Evolutionary conservation across 2,113 vertebrate species (phyloP).

Genomic region (Cettia cetti): DNA sequence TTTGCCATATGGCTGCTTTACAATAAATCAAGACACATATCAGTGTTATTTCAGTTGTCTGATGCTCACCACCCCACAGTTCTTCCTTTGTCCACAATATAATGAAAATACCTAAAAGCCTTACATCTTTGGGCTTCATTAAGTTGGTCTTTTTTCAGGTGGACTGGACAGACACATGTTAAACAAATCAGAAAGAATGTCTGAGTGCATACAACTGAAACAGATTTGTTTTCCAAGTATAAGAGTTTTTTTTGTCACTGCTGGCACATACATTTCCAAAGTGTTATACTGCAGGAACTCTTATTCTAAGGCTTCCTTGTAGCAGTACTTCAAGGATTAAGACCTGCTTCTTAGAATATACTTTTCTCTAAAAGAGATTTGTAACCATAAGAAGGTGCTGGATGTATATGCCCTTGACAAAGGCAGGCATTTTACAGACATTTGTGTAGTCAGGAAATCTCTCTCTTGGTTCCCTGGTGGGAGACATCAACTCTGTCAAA

Average conservation of each 20-base stretch:
- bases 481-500: neutral
- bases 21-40: neutral
- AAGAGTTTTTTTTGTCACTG: neutral
- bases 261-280: neutral
- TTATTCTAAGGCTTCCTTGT: neutral
- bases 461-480: neutral
- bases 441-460: neutral
- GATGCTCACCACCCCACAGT: neutral
- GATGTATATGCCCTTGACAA: neutral
- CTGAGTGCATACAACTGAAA: neutral
- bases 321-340: neutral
- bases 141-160: neutral
- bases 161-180: neutral
- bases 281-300: neutral
- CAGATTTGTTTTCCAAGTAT: constrained; percentile 9
- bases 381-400: neutral
- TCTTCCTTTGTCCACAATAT: neutral
- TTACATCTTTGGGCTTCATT: neutral
- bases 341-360: neutral
- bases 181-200: constrained; percentile 10
- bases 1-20: neutral
- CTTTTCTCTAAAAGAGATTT: neutral
- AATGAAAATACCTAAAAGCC: neutral
- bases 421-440: neutral
- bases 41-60: neutral